These are phyloP conservation scores for Oplegnathus fasciatus DNA, from an alignment of 2,113 vertebrate species.

Conservation along the genomic window DNA sequence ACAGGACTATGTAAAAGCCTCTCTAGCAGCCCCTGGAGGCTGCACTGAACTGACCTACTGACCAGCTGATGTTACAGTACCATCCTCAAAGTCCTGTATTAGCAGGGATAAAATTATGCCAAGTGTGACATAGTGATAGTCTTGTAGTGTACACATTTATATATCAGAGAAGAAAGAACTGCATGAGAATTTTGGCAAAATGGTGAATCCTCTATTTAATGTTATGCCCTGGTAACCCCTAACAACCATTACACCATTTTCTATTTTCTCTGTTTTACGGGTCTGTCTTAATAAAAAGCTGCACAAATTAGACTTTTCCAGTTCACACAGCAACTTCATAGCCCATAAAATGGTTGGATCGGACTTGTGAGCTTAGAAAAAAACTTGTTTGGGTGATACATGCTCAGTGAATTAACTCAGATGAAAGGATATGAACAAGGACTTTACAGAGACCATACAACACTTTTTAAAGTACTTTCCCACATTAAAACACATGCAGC, in stretches of 20 bases:
- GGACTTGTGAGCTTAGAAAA: constrained; percentile 10
- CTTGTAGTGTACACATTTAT: not conserved
- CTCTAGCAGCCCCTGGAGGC: not conserved
- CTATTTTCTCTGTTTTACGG: constrained; percentile 48
- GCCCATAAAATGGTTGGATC: constrained; percentile 43
- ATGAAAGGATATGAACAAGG: constrained; percentile 20
- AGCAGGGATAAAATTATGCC: too few species aligned
- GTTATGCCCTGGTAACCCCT: constrained; percentile 12
- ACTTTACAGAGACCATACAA: not conserved
- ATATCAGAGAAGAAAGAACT: not conserved
- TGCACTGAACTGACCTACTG: not conserved
- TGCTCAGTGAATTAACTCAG: not conserved
- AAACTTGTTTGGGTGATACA: not conserved
- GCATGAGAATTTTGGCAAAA: not conserved
- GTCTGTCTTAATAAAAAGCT: constrained; percentile 20
- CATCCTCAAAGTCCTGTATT: not conserved
- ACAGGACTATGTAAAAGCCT: not conserved
- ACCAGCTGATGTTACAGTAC: not conserved
- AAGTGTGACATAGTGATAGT: not conserved
- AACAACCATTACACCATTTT: constrained; percentile 29
- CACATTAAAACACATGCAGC: not conserved
- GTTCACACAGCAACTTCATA: constrained; percentile 19
- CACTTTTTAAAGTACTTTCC: constrained; percentile 15
- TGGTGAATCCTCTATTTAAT: not conserved
- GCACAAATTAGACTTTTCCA: constrained; percentile 15